phyloP scores from a whole-genome alignment of 2,113 vertebrate species.

The Pedetes capensis region DNA sequence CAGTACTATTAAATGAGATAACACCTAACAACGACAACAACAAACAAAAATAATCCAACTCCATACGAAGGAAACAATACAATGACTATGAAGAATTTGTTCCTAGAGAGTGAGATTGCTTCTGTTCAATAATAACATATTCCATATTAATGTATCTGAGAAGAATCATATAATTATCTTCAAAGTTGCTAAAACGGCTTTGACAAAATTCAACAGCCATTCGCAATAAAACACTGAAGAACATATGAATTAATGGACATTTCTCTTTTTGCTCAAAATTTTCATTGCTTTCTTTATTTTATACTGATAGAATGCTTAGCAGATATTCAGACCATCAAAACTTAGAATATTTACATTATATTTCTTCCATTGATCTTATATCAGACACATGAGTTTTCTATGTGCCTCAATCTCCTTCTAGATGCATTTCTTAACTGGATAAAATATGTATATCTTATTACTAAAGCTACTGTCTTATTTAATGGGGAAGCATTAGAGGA shows the following conservation, averaged over 20 bases:
- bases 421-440: not conserved
- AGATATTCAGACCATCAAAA: not conserved
- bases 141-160: not conserved
- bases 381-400: conserved; percentile 1
- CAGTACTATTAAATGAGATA: not conserved
- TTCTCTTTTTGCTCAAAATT: not conserved
- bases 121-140: not conserved
- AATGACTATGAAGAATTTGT: not conserved
- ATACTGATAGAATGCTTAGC: not conserved
- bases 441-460: not conserved
- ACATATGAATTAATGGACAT: not conserved
- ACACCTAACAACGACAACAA: no score
- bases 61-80: not conserved
- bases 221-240: not conserved
- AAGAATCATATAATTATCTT: not conserved
- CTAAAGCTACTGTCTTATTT: not conserved
- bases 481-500: not conserved
- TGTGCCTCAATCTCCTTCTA: not conserved
- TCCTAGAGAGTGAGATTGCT: not conserved
- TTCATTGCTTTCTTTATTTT: not conserved
- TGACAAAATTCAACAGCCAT: not conserved
- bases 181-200: not conserved
- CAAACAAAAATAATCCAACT: not conserved
- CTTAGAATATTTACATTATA: not conserved
- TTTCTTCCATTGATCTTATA: not conserved